Conservation (phyloP, 2,113 vertebrate species). For the Caranx melampygus region DNA sequence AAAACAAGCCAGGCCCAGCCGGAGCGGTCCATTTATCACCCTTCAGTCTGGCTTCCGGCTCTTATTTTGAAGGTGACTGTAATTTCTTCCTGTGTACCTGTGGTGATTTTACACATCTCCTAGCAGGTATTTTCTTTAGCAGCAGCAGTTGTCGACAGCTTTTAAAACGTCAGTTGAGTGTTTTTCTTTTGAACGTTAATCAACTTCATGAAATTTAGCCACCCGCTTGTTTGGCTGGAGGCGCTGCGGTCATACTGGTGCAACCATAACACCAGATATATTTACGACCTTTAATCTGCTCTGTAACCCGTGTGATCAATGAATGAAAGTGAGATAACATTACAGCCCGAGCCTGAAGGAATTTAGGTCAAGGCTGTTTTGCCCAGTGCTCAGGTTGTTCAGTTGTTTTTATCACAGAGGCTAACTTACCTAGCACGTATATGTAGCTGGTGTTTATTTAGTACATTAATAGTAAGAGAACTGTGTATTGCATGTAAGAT, state of each 20-base stretch:
- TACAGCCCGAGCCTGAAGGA: neutral
- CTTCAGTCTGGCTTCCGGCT: accelerated
- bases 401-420: neutral
- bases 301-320: neutral
- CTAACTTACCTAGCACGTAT: neutral
- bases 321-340: neutral
- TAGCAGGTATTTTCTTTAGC: neutral
- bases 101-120: neutral
- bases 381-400: neutral
- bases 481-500: neutral
- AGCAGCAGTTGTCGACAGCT: neutral
- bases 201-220: neutral
- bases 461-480: neutral
- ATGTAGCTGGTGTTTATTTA: neutral
- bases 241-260: conserved; percentile 18
- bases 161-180: neutral
- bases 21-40: neutral
- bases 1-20: neutral
- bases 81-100: neutral
- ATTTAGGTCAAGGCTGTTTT: neutral
- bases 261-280: conserved; percentile 13
- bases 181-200: neutral
- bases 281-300: neutral
- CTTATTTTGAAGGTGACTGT: conserved; percentile 19
- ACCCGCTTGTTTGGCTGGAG: neutral